A percentile compares a stretch with the other conserved stretches of the same genome.
phyloP scores from a whole-genome alignment of 2,888 invertebrate species.

The Agrochola lota region DNA sequence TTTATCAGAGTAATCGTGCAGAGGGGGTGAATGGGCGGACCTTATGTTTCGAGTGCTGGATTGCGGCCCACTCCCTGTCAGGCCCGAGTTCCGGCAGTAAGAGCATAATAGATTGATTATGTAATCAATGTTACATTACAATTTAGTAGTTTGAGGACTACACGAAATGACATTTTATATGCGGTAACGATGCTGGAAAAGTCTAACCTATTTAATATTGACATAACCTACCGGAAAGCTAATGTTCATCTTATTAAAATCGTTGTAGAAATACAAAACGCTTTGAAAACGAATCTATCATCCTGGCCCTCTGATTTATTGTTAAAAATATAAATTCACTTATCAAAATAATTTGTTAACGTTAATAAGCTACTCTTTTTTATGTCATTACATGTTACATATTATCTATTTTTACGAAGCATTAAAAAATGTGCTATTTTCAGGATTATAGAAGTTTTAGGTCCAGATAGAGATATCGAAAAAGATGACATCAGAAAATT shows the following conservation, averaged over 20 bases:
- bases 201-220: not conserved
- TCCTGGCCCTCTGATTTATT: not conserved
- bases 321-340: not conserved
- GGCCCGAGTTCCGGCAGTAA: too few species aligned
- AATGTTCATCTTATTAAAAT: not conserved
- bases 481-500: conserved; percentile 60
- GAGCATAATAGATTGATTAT: not conserved
- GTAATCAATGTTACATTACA: not conserved
- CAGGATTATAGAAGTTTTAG: conserved; percentile 61
- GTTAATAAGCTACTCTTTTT: not conserved
- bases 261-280: not conserved
- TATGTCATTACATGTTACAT: too few species aligned
- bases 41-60: too few species aligned
- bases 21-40: too few species aligned
- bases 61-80: too few species aligned
- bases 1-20: not conserved
- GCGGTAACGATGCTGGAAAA: too few species aligned
- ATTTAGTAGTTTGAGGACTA: not conserved
- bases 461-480: conserved; percentile 52
- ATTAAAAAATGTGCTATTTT: conserved; percentile 28
- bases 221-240: not conserved
- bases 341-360: not conserved
- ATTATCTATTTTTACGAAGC: not conserved
- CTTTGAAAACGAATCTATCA: too few species aligned
- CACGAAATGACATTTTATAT: too few species aligned